A percentile compares a stretch with the other conserved stretches of the same genome.
phyloP scores from a whole-genome alignment of 2,888 invertebrate species.

The Eristalis intricaria region DNA sequence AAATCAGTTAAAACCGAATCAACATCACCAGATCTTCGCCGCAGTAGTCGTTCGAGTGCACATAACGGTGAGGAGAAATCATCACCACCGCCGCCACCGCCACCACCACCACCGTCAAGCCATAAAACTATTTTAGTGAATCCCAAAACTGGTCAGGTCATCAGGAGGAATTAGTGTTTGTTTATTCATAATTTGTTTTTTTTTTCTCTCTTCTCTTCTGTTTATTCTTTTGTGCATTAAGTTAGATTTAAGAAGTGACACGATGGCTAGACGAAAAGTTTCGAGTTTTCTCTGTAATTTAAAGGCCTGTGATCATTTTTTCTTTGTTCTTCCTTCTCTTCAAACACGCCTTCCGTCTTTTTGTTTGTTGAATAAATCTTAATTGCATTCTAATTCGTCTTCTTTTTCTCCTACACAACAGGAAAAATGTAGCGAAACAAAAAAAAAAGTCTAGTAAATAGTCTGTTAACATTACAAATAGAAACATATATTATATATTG shows the following conservation, averaged over 20 bases:
- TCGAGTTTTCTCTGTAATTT: constrained; percentile 44
- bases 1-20: constrained; percentile 18
- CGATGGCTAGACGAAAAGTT: constrained; percentile 34
- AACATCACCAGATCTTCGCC: constrained; percentile 73
- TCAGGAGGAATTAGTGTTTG: constrained; percentile 78
- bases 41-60: constrained; percentile 76
- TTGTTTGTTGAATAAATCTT: constrained; percentile 43
- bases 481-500: constrained; percentile 32
- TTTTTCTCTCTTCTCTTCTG: constrained; percentile 11
- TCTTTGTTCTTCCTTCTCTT: constrained; percentile 31
- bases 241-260: constrained; percentile 53
- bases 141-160: constrained; percentile 81
- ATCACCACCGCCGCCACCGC: constrained; percentile 58
- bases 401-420: constrained; percentile 32
- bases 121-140: constrained; percentile 81
- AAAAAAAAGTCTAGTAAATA: constrained; percentile 63
- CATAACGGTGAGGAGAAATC: constrained; percentile 58
- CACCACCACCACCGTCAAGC: constrained; percentile 71
- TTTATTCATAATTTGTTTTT: constrained; percentile 55
- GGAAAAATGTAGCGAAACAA: constrained; percentile 34
- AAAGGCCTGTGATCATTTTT: constrained; percentile 61
- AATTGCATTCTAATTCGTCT: constrained; percentile 26
- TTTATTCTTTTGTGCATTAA: constrained; percentile 23
- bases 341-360: background rate
- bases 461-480: constrained; percentile 55